These are phyloP conservation scores for Champsocephalus gunnari DNA, from an alignment of 2,797 vertebrate species.

Conservation along the genomic window DNA sequence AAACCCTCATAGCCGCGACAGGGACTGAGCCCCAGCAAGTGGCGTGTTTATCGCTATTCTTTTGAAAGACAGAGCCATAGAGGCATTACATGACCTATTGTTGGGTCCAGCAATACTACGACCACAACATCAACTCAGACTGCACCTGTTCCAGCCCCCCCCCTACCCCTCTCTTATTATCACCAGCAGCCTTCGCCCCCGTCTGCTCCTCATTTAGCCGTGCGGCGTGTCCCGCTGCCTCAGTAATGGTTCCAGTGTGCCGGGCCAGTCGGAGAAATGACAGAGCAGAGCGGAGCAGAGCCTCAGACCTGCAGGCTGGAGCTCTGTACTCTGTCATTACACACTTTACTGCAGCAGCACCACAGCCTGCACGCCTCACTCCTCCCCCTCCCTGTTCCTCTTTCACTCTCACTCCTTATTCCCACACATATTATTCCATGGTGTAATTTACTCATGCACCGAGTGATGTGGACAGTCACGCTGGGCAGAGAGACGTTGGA, in stretches of 20 bases:
- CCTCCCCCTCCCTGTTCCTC: constrained; percentile 39
- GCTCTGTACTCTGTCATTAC: constrained; percentile 81
- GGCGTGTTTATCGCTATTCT: no score
- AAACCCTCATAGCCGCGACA: no score
- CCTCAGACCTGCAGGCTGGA: constrained; percentile 76
- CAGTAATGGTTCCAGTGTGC: constrained; percentile 77
- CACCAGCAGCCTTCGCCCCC: constrained; percentile 16
- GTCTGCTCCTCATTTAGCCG: constrained; percentile 70
- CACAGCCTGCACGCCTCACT: constrained; percentile 60
- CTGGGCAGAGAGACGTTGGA: constrained; percentile 36
- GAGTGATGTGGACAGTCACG: constrained; percentile 50
- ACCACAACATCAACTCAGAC: constrained; percentile 5
- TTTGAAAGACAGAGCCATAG: no score
- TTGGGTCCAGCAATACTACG: not conserved
- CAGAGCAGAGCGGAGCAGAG: constrained; percentile 70
- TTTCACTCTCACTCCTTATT: constrained; percentile 71
- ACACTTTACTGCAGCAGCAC: constrained; percentile 72
- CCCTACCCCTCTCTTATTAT: constrained; percentile 5
- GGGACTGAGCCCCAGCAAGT: no score
- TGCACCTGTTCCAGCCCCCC: constrained; percentile 62
- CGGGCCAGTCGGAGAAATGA: constrained; percentile 73
- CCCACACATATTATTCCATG: constrained; percentile 57
- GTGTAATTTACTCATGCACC: constrained; percentile 50
- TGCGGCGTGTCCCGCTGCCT: constrained; percentile 63
- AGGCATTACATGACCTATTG: no score